Base-by-base conservation (phyloP, 2,113 vertebrate species). In the Gnathonemus longibarbis region DNA sequence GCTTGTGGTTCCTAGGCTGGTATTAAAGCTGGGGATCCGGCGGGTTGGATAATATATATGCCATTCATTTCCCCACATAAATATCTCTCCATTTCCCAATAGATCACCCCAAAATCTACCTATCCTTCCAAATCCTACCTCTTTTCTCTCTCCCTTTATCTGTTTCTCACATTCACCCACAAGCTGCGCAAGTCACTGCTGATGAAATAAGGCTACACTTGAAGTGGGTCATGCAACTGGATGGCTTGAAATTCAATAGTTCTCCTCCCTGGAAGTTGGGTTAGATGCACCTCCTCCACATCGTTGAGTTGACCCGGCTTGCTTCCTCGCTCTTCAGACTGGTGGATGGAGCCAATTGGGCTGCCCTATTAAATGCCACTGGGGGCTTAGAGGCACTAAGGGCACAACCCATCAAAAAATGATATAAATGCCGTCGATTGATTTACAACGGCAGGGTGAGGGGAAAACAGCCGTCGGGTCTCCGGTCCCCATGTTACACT, bases 131-230 rank as follows among this genome's bases (percentile, higher is more conserved):
- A 84, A 88, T 83, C 89, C 87, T 88, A 85, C 90, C 89, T 86
- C 58, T 87, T 85, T 35, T 45, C 9, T 46, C 27, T 77, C 42
- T 52, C 15, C 88, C 91, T 93, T 93, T 93, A 94, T 94, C 94
- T 94, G 93, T 93, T 94, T 94, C 92, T 92, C 92, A 88, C 90
- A 88, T 94, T 94, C 92, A 91, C 92, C 91, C 93, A 52, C 92
- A 92, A 92, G 93, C 91, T 89, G 89, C 90, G 90, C 91, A 90
- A 91, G 88, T 92, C 91, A 91, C 70, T 89, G 91, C 87, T 92
- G 93, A 93, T 94, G 93, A 95, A 94, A 94, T 92, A 88, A 92
- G 91, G 85, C 92, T 91, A 89, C 90, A 92, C 94, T 93, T 93
- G 92, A 94, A 94, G 92, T 92, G 92, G 92, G 92, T 90, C 91